Evolutionary conservation across 2,797 vertebrate species (phyloP), one percentile per base, ranked within the genome.

Genomic region (Buceros bicornis): DNA sequence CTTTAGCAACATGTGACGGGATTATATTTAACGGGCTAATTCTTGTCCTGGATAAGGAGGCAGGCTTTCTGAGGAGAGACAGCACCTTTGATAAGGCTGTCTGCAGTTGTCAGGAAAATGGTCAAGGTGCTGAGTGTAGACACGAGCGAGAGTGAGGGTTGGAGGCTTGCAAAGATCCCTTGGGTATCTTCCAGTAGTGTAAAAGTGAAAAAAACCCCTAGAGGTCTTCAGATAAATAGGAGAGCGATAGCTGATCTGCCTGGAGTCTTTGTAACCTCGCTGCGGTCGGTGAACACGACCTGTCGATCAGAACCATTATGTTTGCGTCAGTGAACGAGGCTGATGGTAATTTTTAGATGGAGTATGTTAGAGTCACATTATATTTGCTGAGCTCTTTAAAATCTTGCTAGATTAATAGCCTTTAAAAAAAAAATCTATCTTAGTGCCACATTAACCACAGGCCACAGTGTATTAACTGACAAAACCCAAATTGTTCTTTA

Each of bases 401-500:
- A 89, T 91, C 89, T 86, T 78, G 28, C 70, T 89, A 85, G 89
- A 96, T 96, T 96, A 93, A 93, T 93, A 91, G 93, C 82, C 67
- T 94, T 83, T 1, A 9, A 53, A 80, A 89, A 94, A 93, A 71
- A 67, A 69, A 53, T 67, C 90, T 95, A 21, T 93, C 87, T 83
- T 84, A 96, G 93, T 92, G 92, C 87, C 96, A 97, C 95, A 96
- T 96, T 97, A 97, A 97, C 90, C 93, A 77, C 89, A 88, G 76
- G 88, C 94, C 95, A 95, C 93, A 95, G 96, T 95, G 89, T 96
- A 97, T 97, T 97, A 97, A 91, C 89, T 95, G 92, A 97, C 97
- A 97, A 96, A 96, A 93, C 95, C 88, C 77, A 97, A 96, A 97
- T 97, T 97, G 96, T 96, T 95, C 96, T 96, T 97, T 97, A 97